Conservation (phyloP, 1,140 invertebrate species). For the Drosophila prosaltans region DNA sequence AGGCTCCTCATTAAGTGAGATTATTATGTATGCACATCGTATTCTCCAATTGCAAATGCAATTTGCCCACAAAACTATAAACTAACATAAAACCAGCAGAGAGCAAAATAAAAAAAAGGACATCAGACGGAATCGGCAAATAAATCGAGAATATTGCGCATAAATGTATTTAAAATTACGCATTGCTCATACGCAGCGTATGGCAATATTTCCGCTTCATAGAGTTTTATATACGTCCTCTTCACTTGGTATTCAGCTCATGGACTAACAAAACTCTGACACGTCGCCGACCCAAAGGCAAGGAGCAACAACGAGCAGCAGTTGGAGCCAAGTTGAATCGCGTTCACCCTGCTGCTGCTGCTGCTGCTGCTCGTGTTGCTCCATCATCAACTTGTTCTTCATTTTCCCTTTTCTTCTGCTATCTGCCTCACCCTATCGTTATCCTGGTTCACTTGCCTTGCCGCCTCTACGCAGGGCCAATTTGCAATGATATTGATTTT, state of each 20-base stretch:
- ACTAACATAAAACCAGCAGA: conserved; percentile 36
- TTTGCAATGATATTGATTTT: conserved; percentile 79
- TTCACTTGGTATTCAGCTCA: conserved; percentile 67
- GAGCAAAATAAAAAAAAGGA: conserved; percentile 18
- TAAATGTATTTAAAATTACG: conserved; percentile 80
- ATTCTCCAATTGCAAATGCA: conserved; percentile 43
- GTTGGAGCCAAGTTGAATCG: conserved; percentile 13
- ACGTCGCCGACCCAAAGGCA: conserved; percentile 42
- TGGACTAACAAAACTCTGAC: conserved; percentile 43
- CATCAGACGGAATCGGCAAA: conserved; percentile 27
- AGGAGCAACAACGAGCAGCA: conserved; percentile 23
- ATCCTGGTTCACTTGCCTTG: background rate
- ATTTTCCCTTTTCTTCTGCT: background rate
- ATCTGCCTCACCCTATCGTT: background rate
- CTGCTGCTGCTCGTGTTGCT: too few relatives aligned
- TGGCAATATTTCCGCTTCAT: conserved; percentile 74
- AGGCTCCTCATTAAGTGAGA: background rate
- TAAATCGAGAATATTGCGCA: conserved; percentile 76
- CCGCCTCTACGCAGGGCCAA: conserved; percentile 57
- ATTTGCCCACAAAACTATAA: conserved; percentile 37
- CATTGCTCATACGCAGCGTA: conserved; percentile 79
- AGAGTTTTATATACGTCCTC: conserved; percentile 50
- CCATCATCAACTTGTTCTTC: background rate
- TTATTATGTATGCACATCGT: conserved; percentile 5
- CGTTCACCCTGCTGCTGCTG: background rate